Evolutionary conservation across 2,113 vertebrate species (phyloP), one percentile per base, ranked within the genome.

Genomic region (Cathartes aura): DNA sequence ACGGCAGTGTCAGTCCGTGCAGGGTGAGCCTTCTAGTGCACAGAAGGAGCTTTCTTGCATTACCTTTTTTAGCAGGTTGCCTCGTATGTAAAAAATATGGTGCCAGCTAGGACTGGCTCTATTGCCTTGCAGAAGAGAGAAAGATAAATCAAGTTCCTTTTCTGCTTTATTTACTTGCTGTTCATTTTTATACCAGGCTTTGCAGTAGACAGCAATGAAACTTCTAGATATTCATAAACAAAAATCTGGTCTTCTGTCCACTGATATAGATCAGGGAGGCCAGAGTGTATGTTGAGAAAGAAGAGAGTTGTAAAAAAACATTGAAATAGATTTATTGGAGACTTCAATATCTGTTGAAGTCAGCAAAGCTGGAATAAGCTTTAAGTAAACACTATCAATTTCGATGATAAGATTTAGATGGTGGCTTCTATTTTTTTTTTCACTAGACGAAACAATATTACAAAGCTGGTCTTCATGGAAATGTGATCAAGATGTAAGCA

Each of bases 321-420:
- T 81, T 79, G 85, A 84, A 96, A 95, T 94, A 97, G 93, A 98
- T 94, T 96, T 97, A 97, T 86, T 97, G 96, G 93, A 96, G 96
- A 85, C 87, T 95, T 96, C 89, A 96, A 56, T 97, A 96, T 94
- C 94, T 98, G 89, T 96, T 96, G 82, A 96, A 97, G 93, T 97
- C 94, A 96, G 91, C 72, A 97, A 95, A 94, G 86, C 93, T 92
- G 59, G 87, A 96, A 93, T 92, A 97, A 95, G 95, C 91, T 90
- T 94, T 97, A 97, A 97, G 95, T 97, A 96, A 97, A 95, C 94
- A 95, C 96, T 96, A 95, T 91, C 96, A 94, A 96, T 97, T 96
- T 98, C 38, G 0, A 29, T 96, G 94, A 97, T 97, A 98, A 98
- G 94, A 91, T 97, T 97, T 97, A 97, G 92, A 95, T 92, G 82